Evolutionary conservation across 2,888 invertebrate species (phyloP), one percentile per base, ranked within the genome.

Genomic region (Xestobium rufovillosum): DNA sequence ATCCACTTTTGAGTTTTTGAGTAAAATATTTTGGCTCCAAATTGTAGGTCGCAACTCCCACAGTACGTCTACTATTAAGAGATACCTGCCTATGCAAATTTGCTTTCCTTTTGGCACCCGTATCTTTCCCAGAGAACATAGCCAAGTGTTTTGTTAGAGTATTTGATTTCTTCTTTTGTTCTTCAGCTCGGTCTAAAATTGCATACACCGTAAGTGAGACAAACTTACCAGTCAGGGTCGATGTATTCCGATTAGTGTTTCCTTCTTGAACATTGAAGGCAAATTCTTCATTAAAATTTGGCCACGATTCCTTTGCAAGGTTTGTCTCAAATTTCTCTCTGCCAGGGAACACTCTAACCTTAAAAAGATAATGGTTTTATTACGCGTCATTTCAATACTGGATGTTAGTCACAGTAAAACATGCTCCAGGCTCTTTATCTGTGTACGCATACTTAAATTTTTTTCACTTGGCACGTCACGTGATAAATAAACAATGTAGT

Each of bases 271-370:
- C 52, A 28, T 73, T 73, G 59, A 85, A 85, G 50, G 73, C 75
- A 55, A 84, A 84, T 45, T 80, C 82, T 64, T 85, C 82, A 58
- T 86, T 83, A 72, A 82, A 84, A 36, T 78, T 76, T 0, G 86
- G 85, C 83, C 83, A 83, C 1, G 83, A 80, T 54, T 79, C 81
- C 48, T 80, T 80, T 57, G 78, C 80, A 49, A 80, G 66, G 36
- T 77, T 72, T 13, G 84, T 83, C 63, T 86, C 86, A 56, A 72
- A 80, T 61, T 84, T 83, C 46, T 77, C 78, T 51, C 78, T 78
- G 6, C 81, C 81, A 1, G 86, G 86, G 58, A 83, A 82, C 27
- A 85, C 63, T 66, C 83, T 84, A 3, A 83, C 78, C 86, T 85
- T 66, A 40, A 71, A 72, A 43, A 31, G 34, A 11, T n/a, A n/a